phyloP scores from a whole-genome alignment of 2,888 invertebrate genomes.

The Polylopha cassiicola region DNA sequence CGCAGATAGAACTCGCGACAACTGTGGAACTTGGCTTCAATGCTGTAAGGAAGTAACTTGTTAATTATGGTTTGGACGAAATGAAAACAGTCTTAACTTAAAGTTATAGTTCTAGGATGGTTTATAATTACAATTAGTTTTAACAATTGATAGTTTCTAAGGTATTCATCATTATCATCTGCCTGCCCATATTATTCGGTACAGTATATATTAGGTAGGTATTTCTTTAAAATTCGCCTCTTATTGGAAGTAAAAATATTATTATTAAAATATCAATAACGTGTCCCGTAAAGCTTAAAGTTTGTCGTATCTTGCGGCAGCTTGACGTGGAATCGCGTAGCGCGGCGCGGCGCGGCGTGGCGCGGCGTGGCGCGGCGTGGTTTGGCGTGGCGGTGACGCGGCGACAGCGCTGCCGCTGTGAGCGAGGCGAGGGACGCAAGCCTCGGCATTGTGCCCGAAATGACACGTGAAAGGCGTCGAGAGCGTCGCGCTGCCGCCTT shows the following conservation, averaged over 20 bases:
- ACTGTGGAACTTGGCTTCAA: conserved; percentile 33
- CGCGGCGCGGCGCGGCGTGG: conserved; percentile 24
- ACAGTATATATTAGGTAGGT: too few relatives aligned
- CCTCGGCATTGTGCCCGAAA: conserved; percentile 68
- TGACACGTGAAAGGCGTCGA: conserved; percentile 75
- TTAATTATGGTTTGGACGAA: conserved; percentile 32
- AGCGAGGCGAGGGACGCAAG: conserved; percentile 10
- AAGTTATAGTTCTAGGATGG: not conserved
- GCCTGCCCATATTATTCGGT: too few relatives aligned
- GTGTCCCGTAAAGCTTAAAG: too few relatives aligned
- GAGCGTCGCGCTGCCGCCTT: conserved; percentile 63
- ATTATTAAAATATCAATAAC: too few relatives aligned
- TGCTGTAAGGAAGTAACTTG: conserved; percentile 30
- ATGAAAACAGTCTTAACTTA: conserved; percentile 7
- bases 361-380: conserved; percentile 42
- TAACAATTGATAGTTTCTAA: not conserved
- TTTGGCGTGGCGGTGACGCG: not conserved
- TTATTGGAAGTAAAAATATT: too few relatives aligned
- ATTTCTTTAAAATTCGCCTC: too few relatives aligned
- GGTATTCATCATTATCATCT: too few relatives aligned
- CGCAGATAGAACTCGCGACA: conserved; percentile 32
- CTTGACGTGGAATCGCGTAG: conserved; percentile 8
- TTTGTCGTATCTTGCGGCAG: too few relatives aligned
- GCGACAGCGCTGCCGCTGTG: too few relatives aligned
- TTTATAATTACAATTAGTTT: not conserved